phyloP scores from a whole-genome alignment of 1,140 invertebrate genomes.

The Nasonia longicornis region DNA sequence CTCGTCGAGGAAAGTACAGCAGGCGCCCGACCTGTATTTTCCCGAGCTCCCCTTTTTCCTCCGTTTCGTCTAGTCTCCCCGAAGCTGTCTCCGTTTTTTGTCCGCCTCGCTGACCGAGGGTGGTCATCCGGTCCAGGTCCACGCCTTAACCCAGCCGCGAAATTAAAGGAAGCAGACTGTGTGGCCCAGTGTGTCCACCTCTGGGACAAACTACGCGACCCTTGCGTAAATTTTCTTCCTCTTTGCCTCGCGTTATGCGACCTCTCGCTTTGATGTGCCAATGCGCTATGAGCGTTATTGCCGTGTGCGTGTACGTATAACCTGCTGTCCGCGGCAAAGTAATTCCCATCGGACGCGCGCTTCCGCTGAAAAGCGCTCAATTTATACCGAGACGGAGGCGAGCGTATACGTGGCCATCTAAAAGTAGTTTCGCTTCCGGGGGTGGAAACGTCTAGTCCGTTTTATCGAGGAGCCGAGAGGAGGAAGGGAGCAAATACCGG shows the following conservation, averaged over 20 bases:
- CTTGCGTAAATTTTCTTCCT: conserved; percentile 10
- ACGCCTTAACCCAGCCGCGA: conserved; percentile 44
- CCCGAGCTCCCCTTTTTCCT: conserved; percentile 5
- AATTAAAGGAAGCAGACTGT: conserved; percentile 53
- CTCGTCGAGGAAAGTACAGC: conserved; percentile 28
- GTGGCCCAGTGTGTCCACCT: neutral
- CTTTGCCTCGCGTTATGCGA: neutral
- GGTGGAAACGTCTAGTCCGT: neutral
- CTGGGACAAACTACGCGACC: neutral
- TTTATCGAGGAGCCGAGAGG: neutral
- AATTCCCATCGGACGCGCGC: neutral
- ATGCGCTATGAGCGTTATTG: neutral
- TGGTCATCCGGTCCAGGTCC: neutral
- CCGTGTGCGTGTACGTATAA: too few relatives aligned
- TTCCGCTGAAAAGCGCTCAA: too few relatives aligned
- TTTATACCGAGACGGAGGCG: too few relatives aligned
- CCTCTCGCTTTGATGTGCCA: neutral
- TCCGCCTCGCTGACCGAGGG: neutral
- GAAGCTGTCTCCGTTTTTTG: neutral
- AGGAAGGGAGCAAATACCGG: conserved; percentile 24
- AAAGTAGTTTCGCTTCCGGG: conserved; percentile 9
- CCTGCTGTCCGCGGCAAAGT: too few relatives aligned
- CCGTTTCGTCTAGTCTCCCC: neutral
- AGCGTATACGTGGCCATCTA: too few relatives aligned
- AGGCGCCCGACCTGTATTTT: neutral